A percentile compares a stretch with the other conserved stretches of the same genome.
Conservation (phyloP, 2,888 invertebrate species). For the Trissolcus japonicus region DNA sequence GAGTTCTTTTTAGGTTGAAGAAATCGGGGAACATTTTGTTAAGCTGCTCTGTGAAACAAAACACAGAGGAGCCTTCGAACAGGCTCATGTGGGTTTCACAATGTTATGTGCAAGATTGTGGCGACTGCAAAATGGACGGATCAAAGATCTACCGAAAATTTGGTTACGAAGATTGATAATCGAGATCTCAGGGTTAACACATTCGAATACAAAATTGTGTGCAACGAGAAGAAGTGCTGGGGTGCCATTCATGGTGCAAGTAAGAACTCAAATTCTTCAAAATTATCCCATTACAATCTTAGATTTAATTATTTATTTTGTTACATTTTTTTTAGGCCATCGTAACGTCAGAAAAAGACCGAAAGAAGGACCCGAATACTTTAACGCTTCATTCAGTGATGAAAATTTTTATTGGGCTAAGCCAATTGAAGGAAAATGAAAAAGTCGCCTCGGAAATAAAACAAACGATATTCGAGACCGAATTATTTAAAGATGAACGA, state of each 20-base stretch:
- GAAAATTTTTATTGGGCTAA: slow-evolving; percentile 68
- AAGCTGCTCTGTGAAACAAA: slow-evolving; percentile 85
- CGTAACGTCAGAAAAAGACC: slow-evolving; percentile 84
- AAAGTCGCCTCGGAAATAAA: slow-evolving; percentile 58
- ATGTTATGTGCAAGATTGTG: slow-evolving; percentile 84
- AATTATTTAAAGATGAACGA: slow-evolving; percentile 60
- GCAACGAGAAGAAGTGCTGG: slow-evolving; percentile 95
- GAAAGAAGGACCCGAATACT: slow-evolving; percentile 78
- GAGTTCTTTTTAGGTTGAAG: slow-evolving; percentile 73
- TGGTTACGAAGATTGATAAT: slow-evolving; percentile 82
- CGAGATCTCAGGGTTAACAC: slow-evolving; percentile 78
- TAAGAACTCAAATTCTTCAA: slow-evolving; percentile 65
- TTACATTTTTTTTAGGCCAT: slow-evolving; percentile 80
- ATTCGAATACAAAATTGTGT: slow-evolving; percentile 78
- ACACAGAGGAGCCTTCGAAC: slow-evolving; percentile 98
- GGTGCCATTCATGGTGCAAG: slow-evolving; percentile 93
- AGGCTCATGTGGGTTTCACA: slow-evolving; percentile 92
- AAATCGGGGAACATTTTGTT: slow-evolving; percentile 83
- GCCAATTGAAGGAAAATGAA: slow-evolving; percentile 60
- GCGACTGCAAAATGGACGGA: slow-evolving; percentile 76
- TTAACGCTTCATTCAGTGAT: slow-evolving; percentile 68
- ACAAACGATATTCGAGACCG: slow-evolving; percentile 62
- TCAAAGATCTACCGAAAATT: slow-evolving; percentile 78
- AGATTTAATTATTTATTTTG: background rate
- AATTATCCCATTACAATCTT: background rate